phyloP scores from a whole-genome alignment of 2,113 vertebrate species.

The Charina bottae region DNA sequence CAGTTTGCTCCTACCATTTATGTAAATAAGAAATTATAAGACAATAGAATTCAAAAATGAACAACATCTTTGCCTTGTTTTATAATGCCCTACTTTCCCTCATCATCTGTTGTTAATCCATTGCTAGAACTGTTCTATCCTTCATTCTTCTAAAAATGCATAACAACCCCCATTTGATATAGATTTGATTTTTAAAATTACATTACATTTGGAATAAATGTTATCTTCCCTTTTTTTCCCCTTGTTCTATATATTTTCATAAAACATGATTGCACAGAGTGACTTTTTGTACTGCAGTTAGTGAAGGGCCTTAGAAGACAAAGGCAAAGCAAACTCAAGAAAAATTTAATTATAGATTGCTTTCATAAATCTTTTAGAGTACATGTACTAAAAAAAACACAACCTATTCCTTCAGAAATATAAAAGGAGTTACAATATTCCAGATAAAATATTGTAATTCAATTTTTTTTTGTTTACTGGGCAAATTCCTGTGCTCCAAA shows the following conservation, averaged over 20 bases:
- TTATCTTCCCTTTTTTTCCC: neutral
- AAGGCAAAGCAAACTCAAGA: neutral
- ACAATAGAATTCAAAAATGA: neutral
- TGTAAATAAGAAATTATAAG: neutral
- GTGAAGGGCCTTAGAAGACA: neutral
- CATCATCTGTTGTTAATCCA: neutral
- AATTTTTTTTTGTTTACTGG: neutral
- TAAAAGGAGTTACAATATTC: neutral
- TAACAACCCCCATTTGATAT: neutral
- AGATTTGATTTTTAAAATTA: neutral
- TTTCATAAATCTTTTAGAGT: neutral
- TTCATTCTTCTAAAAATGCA: neutral
- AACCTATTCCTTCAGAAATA: neutral
- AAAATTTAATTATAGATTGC: neutral
- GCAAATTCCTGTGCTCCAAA: conserved; percentile 4
- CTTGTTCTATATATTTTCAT: neutral
- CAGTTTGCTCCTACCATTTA: conserved; percentile 1
- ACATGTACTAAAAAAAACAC: neutral
- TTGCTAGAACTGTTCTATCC: neutral
- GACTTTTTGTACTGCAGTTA: neutral
- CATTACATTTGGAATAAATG: neutral
- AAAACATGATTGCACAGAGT: neutral
- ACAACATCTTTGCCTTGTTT: neutral
- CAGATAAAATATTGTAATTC: neutral
- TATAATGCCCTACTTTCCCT: too few relatives aligned